Conservation (phyloP, 2,797 vertebrate genomes). For the Malacoraja senta region DNA sequence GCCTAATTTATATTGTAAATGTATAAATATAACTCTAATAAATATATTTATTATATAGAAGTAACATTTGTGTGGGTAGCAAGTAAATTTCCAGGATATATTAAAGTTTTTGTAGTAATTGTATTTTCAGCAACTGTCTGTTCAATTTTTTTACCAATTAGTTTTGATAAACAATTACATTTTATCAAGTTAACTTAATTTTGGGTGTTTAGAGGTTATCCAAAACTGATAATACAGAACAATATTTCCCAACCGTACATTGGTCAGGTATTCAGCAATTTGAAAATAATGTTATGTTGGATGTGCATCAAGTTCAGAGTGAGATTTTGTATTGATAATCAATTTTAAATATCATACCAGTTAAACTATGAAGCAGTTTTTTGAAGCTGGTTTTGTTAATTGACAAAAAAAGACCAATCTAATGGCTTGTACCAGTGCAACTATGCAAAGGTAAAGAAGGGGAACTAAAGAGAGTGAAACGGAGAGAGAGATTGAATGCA, state of each 20-base stretch:
- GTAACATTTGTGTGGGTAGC: background rate
- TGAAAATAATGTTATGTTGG: background rate
- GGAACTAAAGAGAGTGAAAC: background rate
- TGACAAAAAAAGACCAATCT: background rate
- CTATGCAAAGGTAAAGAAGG: background rate
- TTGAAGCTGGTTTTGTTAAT: background rate
- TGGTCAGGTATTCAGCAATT: background rate
- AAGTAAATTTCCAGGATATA: background rate
- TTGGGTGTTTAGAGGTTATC: background rate
- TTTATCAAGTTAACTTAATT: background rate
- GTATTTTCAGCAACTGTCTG: background rate
- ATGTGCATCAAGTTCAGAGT: background rate
- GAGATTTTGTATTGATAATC: background rate
- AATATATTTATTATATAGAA: background rate
- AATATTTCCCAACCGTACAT: background rate
- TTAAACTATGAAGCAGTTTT: background rate
- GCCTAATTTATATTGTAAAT: background rate
- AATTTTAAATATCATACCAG: background rate
- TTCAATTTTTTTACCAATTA: background rate
- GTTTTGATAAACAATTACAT: background rate
- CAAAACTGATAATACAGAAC: background rate
- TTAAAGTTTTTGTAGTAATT: background rate
- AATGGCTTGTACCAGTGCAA: background rate
- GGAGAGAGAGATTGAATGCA: background rate
- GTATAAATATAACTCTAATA: background rate